Conservation (phyloP, 2,797 vertebrate genomes). For the Cossypha dichroa region DNA sequence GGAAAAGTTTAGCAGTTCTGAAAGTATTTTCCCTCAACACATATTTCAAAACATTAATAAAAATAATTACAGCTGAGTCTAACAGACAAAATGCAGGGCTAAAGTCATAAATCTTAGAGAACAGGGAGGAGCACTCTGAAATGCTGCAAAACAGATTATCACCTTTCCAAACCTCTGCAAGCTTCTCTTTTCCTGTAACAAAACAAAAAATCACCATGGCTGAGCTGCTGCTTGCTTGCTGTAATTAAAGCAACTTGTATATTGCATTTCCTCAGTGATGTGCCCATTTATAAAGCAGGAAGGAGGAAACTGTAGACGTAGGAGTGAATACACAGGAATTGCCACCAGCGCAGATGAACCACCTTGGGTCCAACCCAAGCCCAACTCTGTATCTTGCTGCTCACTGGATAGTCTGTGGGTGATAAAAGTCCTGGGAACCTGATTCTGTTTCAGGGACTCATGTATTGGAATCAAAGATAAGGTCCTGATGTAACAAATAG, state of each 20-base stretch:
- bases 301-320: accelerated
- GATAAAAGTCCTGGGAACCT: neutral
- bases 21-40: constrained; percentile 27
- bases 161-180: neutral
- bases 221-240: neutral
- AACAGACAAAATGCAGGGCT: neutral
- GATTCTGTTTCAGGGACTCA: neutral
- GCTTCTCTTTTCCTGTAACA: neutral
- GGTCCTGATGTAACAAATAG: neutral
- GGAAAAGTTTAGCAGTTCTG: constrained; percentile 34
- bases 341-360: neutral
- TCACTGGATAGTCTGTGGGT: neutral
- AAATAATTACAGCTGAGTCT: constrained; percentile 27
- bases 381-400: neutral
- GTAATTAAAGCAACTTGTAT: neutral
- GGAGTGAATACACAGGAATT: neutral
- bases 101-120: neutral
- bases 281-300: neutral
- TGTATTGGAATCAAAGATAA: neutral
- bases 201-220: neutral
- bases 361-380: neutral
- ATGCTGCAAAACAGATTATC: neutral
- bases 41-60: constrained; percentile 22
- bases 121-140: neutral
- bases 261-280: neutral